These are phyloP conservation scores for Eupithecia tripunctaria DNA, from an alignment of 2,888 invertebrate genomes.

Conservation along the genomic window DNA sequence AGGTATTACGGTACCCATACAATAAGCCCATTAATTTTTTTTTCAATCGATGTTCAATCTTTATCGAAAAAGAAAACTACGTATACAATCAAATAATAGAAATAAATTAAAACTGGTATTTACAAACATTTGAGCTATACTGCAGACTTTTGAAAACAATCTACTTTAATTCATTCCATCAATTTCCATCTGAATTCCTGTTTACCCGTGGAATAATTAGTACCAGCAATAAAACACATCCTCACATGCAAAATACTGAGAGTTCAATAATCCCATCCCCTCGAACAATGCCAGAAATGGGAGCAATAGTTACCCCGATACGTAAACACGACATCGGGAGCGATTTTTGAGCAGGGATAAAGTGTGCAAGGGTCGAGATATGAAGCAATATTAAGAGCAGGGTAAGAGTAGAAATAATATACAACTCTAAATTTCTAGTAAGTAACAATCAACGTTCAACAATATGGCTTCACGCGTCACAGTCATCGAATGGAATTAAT, in stretches of 20 bases:
- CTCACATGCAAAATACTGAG: conserved; percentile 35
- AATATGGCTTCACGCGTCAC: too few species aligned
- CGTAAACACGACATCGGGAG: conserved; percentile 71
- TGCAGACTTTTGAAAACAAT: too few species aligned
- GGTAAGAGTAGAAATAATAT: neutral
- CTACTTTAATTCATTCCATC: too few species aligned
- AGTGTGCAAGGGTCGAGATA: conserved; percentile 71
- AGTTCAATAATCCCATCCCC: conserved; percentile 53
- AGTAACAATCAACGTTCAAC: too few species aligned
- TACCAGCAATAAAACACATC: conserved; percentile 28
- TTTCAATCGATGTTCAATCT: too few species aligned
- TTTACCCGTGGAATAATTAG: conserved; percentile 9
- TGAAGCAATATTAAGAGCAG: conserved; percentile 34
- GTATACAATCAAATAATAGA: too few species aligned
- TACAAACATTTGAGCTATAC: too few species aligned
- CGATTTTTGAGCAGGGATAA: conserved; percentile 80
- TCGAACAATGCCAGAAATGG: conserved; percentile 65
- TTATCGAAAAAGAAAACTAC: too few species aligned
- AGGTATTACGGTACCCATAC: neutral
- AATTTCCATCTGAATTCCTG: neutral
- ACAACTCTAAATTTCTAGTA: neutral
- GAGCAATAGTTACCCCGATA: conserved; percentile 73
- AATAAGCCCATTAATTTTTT: too few species aligned
- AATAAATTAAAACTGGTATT: too few species aligned
- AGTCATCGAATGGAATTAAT: too few species aligned